Base-by-base conservation (phyloP, 2,113 vertebrate species). In the Girardinichthys multiradiatus region DNA sequence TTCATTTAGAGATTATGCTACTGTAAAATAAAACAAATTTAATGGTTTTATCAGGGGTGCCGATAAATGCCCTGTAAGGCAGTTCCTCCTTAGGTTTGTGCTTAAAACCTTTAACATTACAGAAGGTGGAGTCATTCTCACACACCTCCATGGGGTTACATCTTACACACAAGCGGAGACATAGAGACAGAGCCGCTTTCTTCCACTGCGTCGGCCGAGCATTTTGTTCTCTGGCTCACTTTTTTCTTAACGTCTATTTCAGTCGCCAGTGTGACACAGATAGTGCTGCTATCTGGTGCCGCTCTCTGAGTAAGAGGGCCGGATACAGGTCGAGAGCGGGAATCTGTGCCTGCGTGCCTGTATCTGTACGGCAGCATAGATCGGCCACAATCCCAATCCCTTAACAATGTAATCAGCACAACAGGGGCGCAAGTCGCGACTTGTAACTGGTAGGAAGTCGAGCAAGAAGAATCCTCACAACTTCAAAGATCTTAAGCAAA, bases 171-270 rank as follows among this genome's bases (percentile, higher is more conserved):
- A 19, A 57, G 28, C 37, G 1, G 2, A 27, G 68, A 79, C 69
- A 28, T 76, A 76, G 24, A 3, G 19, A 13, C 54, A 1, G 21
- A 63, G 21, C 21, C n/a, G n/a, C 72, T 64, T 33, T 72, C 29
- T 24, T 57, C 65, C 31, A 27, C 33, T 2, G 0, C 51, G 61
- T 45, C 27, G 28, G 30, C n/a, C 19, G 12, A 12, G 15, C 30
- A 57, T 51, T 59, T 29, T 14, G 57, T 64, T 39, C 24, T n/a
- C 58, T 2, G 8, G 12, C 28, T 58, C 51, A 21, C 28, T 79
- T 80, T 54, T 68, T 70, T 39, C 78, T 75, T 63, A 28, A 75
- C 13, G 70, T 80, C 83, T 87, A 86, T 88, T 90, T 88, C 70
- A 24, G 78, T 85, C 57, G 0, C 42, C 26, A 17, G 11, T 1